Evolutionary conservation across 2,888 invertebrate species (phyloP), one percentile per base, ranked within the genome.

Genomic region (Agrotis exclamationis): DNA sequence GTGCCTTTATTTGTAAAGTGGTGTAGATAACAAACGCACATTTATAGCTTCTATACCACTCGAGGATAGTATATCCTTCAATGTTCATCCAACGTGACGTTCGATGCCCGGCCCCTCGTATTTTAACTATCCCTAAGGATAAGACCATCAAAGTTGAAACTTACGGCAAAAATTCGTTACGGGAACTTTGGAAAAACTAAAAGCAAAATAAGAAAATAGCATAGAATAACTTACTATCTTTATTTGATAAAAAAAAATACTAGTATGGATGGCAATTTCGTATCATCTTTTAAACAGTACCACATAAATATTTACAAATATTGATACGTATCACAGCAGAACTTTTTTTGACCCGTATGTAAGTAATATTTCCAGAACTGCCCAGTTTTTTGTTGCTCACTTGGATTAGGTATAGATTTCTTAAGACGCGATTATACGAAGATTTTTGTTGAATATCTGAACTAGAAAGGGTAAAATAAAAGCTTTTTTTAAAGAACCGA

Each of bases 81-180:
- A 67, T 76, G 82, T 79, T 84, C 68, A 84, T 75, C 72, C 75
- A 77, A 74, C 74, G 82, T 79, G 79, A 85, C 86, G 79, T 75
- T 73, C 68, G 67, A 75, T 79, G 68, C 70, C 57, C 69, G 60
- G 66, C 70, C 79, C 78, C 86, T 85, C 86, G 84, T 84, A 85
- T 85, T 84, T 85, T 84, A 84, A 84, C 79, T 73, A 81, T 85
- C 84, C 86, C 82, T 56, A 70, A 84, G 84, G 84, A 84, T 74
- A 75, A 74, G 67, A 84, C 85, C 85, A 84, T 85, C 84, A 84
- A 84, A 84, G 86, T 81, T 85, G 71, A 74, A 84, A 77, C 84
- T 74, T 81, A 63, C 74, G 44, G 81, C 73, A 76, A 79, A 83
- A 85, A 80, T 72, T 85, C 74, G 79, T 81, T 85, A 81, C 74